Evolutionary conservation across 2,797 vertebrate genomes (phyloP), one percentile per base, ranked within the genome.

Genomic region (Lacerta agilis): DNA sequence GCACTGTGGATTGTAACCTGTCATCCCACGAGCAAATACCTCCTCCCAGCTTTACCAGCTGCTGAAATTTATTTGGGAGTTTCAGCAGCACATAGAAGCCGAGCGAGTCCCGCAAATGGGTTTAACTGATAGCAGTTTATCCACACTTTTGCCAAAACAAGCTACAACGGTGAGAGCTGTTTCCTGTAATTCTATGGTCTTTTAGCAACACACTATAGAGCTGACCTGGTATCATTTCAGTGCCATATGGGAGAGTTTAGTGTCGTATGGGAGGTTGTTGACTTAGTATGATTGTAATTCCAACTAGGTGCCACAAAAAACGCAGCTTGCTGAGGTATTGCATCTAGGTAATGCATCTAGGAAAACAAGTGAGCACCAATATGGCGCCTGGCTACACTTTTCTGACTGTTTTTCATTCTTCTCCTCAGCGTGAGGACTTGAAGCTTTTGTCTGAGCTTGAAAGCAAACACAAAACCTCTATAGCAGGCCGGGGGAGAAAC

Each of bases 31-130:
- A 61, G 15, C 49, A 36, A 78, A 72, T 3, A 27, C 49, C 36
- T 85, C 66, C 64, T 8, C 61, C 61, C 90, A 91, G 89, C 94
- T 96, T 97, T 95, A 95, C 94, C 94, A 94, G 93, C 92, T 94
- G 94, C 88, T 95, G 91, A 96, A 94, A 95, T 91, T 86, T 88
- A 86, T 90, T 92, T 93, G 82, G 79, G 86, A 79, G 77, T 96
- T 95, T 94, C 92, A 95, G 93, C 91, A 86, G 75, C 80, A 67
- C 90, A 82, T 92, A 91, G 93, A 0, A 25, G 49, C 49, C 93
- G 94, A 92, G 64, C 76, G 36, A 71, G 87, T 92, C 64, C 86
- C 75, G 17, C 92, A 77, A 93, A 55, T 64, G 72, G 90, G 91
- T 83, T 91, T 92, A 92, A 86, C 85, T 91, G 69, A 18, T 72